phyloP scores from a whole-genome alignment of 2,888 invertebrate genomes.

The Ophioninae sp. region DNA sequence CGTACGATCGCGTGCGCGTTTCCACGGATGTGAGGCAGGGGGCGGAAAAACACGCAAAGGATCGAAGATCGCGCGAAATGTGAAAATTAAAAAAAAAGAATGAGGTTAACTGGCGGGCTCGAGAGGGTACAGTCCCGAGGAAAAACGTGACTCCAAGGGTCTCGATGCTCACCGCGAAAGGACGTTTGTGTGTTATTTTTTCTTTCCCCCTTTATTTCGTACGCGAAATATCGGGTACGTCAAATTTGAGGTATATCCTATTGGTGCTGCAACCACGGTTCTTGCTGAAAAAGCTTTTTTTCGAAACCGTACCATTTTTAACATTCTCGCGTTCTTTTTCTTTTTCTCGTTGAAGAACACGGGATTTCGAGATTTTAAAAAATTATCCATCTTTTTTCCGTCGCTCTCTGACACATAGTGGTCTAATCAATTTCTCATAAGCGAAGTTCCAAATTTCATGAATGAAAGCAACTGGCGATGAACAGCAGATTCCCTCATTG shows the following conservation, averaged over 20 bases:
- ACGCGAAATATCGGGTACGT: neutral
- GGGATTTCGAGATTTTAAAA: neutral
- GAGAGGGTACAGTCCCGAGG: neutral
- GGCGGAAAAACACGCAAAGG: neutral
- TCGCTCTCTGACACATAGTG: neutral
- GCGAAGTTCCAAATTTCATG: no score
- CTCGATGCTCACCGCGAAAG: neutral
- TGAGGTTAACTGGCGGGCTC: neutral
- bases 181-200: neutral
- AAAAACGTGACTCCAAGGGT: neutral
- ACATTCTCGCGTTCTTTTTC: neutral
- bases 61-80: neutral
- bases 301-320: no score
- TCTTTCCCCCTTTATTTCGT: neutral
- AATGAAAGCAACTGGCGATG: no score
- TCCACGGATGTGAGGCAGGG: neutral
- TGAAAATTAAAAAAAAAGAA: neutral
- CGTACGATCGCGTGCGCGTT: neutral
- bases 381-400: neutral
- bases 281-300: neutral
- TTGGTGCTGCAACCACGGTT: neutral
- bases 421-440: no score
- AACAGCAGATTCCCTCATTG: no score
- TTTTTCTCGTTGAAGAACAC: neutral
- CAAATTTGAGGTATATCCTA: neutral